These are phyloP conservation scores for Helogale parvula DNA, from an alignment of 2,113 vertebrate genomes.

Conservation along the genomic window DNA sequence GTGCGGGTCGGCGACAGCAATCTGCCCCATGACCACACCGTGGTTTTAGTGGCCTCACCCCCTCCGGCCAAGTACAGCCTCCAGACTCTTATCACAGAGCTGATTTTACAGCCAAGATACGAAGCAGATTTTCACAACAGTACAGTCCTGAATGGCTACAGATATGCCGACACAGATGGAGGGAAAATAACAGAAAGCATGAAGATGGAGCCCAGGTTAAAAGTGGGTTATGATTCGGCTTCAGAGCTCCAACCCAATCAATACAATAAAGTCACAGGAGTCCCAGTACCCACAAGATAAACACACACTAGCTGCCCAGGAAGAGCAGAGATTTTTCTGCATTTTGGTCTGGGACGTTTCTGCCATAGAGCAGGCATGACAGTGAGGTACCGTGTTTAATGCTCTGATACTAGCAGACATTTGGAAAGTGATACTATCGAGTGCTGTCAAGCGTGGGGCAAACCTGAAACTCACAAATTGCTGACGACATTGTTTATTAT, in stretches of 20 bases:
- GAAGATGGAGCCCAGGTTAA: neutral
- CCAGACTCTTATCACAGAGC: neutral
- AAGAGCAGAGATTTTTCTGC: neutral
- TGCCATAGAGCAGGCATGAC: too few relatives aligned
- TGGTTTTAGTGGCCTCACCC: neutral
- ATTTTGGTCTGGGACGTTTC: neutral
- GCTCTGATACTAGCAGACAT: neutral
- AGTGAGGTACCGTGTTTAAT: neutral
- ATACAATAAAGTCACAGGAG: neutral
- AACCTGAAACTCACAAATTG: neutral
- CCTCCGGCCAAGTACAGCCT: neutral
- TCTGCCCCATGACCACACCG: fast-evolving
- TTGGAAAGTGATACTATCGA: neutral
- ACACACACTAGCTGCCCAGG: neutral
- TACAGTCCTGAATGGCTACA: fast-evolving
- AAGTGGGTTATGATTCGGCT: neutral
- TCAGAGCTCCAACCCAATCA: neutral
- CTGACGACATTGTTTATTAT: neutral
- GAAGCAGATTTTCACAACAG: neutral
- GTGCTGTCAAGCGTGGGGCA: too few relatives aligned
- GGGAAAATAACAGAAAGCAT: neutral
- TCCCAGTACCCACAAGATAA: neutral
- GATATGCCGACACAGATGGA: neutral
- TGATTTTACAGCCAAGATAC: neutral
- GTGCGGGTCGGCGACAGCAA: neutral